Conservation (phyloP, 2,113 vertebrate species). For the Rhinoptilus africanus region DNA sequence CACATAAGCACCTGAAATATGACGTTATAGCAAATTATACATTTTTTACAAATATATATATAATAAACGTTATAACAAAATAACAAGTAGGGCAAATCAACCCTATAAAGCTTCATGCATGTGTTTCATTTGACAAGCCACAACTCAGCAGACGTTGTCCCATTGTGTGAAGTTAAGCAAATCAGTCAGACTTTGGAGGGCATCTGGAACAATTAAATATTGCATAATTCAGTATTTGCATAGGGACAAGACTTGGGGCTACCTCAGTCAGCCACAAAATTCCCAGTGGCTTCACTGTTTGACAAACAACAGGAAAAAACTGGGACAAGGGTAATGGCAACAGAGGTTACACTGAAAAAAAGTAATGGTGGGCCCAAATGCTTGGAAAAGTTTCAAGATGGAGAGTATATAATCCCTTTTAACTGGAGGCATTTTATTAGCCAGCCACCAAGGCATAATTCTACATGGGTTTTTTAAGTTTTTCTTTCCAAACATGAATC, state of each 20-base stretch:
- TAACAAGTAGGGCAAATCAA: background rate
- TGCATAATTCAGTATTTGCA: background rate
- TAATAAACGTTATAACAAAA: background rate
- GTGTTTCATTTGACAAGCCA: background rate
- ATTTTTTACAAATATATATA: no score
- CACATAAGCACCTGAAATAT: background rate
- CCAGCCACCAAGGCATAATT: background rate
- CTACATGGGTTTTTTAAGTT: background rate
- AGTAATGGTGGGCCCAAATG: background rate
- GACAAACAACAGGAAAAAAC: background rate
- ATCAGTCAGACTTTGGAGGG: background rate
- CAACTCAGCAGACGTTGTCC: background rate
- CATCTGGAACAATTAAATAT: background rate
- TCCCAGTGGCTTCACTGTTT: background rate
- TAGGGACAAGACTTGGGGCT: background rate
- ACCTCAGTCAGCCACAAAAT: background rate
- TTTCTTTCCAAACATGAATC: background rate
- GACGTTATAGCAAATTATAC: background rate
- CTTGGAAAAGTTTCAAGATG: background rate
- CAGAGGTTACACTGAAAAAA: background rate
- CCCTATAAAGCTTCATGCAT: background rate
- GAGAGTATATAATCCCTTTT: background rate
- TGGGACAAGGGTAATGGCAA: background rate
- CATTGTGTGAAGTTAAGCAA: background rate
- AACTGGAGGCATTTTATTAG: background rate